Conservation (phyloP, 1,140 invertebrate genomes). For the Solen grandis region DNA sequence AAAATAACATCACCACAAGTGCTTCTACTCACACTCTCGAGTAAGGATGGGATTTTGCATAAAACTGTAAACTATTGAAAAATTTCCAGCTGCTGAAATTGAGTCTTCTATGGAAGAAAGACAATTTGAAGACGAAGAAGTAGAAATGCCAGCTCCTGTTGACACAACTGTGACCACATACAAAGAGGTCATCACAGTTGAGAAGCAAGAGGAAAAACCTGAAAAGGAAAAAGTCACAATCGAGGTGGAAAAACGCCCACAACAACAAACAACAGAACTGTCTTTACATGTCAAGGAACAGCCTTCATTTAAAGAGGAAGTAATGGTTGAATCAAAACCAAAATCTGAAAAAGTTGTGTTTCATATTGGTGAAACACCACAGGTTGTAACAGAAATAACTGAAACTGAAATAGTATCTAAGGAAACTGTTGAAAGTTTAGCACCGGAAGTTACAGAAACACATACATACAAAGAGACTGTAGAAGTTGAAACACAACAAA, state of each 20-base stretch:
- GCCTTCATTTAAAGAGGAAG: neutral
- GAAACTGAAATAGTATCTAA: constrained; percentile 5
- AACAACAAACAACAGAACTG: neutral
- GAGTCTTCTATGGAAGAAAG: constrained; percentile 55
- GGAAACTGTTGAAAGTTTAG: neutral
- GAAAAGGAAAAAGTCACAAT: neutral
- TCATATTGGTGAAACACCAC: neutral
- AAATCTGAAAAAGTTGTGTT: constrained; percentile 4
- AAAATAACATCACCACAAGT: too few species aligned
- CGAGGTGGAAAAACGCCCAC: constrained; percentile 19
- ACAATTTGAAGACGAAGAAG: constrained; percentile 50
- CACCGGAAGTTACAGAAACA: neutral
- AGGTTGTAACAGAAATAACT: neutral
- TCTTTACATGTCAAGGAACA: neutral
- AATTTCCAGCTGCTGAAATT: constrained; percentile 19
- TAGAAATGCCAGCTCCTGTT: constrained; percentile 1
- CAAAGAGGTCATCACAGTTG: constrained; percentile 35
- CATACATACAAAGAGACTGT: neutral
- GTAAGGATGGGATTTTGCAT: too few species aligned
- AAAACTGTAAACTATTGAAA: too few species aligned
- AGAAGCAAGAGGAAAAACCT: constrained; percentile 10
- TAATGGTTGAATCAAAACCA: neutral
- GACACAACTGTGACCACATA: constrained; percentile 52
- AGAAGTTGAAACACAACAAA: neutral
- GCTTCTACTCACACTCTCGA: too few species aligned